Evolutionary conservation across 2,113 vertebrate species (phyloP).

Genomic region (Prunella fulvescens): DNA sequence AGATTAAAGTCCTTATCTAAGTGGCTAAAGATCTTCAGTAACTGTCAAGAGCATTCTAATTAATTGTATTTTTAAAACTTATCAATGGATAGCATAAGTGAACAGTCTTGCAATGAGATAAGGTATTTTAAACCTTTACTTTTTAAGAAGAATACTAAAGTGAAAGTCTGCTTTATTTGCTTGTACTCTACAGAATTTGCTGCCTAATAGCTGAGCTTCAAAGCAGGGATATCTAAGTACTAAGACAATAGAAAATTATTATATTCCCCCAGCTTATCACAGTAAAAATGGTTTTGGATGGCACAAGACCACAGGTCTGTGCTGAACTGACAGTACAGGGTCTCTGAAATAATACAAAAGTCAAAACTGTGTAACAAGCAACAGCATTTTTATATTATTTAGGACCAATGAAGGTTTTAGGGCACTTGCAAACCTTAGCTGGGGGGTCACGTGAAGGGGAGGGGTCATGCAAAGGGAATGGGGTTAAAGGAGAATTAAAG

Average conservation of each 20-base stretch:
- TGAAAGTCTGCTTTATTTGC: neutral
- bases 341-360: neutral
- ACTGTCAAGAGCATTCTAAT: neutral
- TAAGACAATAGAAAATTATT: neutral
- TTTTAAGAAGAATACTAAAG: neutral
- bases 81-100: neutral
- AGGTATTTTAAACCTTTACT: neutral
- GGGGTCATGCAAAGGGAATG: neutral
- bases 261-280: fast-evolving
- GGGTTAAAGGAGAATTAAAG: neutral
- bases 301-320: neutral
- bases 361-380: neutral
- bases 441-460: neutral
- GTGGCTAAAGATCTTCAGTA: neutral
- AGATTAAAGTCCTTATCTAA: neutral
- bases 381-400: neutral
- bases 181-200: neutral
- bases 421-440: neutral
- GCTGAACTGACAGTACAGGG: neutral
- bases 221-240: neutral
- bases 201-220: neutral
- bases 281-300: neutral
- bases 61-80: neutral
- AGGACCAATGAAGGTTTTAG: neutral
- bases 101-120: neutral